A percentile compares a stretch with the other conserved stretches of the same genome.
Evolutionary conservation across 2,888 invertebrate species (phyloP).

Genomic region (Andricus curvator): DNA sequence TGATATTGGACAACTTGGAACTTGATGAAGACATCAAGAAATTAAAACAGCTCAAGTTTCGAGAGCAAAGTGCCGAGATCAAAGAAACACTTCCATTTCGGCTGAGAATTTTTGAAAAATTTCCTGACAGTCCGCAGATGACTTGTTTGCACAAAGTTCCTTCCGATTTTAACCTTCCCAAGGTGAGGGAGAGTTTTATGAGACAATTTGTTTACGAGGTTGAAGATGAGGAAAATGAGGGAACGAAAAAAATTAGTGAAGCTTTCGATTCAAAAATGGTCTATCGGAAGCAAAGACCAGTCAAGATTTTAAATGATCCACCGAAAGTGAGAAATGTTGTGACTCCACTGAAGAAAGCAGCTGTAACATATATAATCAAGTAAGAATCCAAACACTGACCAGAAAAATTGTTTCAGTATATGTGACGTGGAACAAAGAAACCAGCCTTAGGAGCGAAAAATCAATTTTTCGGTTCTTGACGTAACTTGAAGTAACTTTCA

Average conservation of each 20-base stretch:
- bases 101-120: constrained; percentile 97
- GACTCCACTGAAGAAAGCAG: constrained; percentile 88
- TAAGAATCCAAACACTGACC: constrained; percentile 72
- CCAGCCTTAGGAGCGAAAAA: too few relatives aligned
- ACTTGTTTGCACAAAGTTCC: constrained; percentile 96
- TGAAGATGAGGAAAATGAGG: constrained; percentile 86
- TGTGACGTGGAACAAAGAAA: too few relatives aligned
- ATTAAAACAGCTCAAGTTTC: constrained; percentile 96
- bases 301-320: constrained; percentile 89
- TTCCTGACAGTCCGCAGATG: constrained; percentile 99
- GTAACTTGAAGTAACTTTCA: too few relatives aligned
- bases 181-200: constrained; percentile 97
- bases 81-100: constrained; percentile 98
- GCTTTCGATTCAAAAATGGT: constrained; percentile 87
- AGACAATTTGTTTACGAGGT: constrained; percentile 96
- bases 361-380: constrained; percentile 94
- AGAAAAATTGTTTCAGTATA: too few relatives aligned
- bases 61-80: constrained; percentile 99
- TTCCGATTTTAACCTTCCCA: constrained; percentile 93
- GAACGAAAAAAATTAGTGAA: constrained; percentile 80
- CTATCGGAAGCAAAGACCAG: constrained; percentile 91
- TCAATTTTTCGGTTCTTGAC: too few relatives aligned
- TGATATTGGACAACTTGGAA: constrained; percentile 99
- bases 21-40: constrained; percentile 99
- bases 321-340: constrained; percentile 91